These are phyloP conservation scores for Melangyna quadrimaculata DNA, from an alignment of 2,888 invertebrate genomes.

Conservation along the genomic window DNA sequence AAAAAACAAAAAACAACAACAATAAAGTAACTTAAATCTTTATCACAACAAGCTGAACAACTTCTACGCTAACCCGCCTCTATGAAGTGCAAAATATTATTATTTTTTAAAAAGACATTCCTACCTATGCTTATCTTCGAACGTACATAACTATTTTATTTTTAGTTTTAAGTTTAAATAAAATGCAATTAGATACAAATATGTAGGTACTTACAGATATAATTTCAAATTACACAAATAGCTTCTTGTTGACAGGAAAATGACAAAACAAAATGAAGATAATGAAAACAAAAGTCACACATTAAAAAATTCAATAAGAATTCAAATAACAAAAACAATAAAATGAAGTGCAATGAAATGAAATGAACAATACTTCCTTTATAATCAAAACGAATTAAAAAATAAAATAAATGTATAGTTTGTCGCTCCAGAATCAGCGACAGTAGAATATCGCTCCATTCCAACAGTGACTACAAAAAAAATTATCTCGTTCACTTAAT, in stretches of 20 bases:
- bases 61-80: background rate
- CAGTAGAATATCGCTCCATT: constrained; percentile 24
- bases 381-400: background rate
- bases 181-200: constrained; percentile 2
- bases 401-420: constrained; percentile 24
- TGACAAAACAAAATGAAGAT: constrained; percentile 6
- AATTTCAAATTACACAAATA: constrained; percentile 41
- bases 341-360: background rate
- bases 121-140: background rate
- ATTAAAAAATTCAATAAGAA: constrained; percentile 1
- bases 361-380: background rate
- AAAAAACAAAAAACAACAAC: constrained; percentile 4
- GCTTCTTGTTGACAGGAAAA: constrained; percentile 44
- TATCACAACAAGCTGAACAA: constrained; percentile 61
- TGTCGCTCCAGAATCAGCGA: constrained; percentile 43
- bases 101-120: background rate
- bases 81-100: background rate
- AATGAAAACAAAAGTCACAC: constrained; percentile 25
- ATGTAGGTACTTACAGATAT: background rate
- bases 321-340: constrained; percentile 1
- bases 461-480: background rate
- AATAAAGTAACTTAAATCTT: constrained; percentile 3
- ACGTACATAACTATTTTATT: background rate
- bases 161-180: background rate
- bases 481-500: constrained; percentile 22